Evolutionary conservation across 1,140 invertebrate species (phyloP), one percentile per base, ranked within the genome.

Genomic region (Zaprionus davidi): DNA sequence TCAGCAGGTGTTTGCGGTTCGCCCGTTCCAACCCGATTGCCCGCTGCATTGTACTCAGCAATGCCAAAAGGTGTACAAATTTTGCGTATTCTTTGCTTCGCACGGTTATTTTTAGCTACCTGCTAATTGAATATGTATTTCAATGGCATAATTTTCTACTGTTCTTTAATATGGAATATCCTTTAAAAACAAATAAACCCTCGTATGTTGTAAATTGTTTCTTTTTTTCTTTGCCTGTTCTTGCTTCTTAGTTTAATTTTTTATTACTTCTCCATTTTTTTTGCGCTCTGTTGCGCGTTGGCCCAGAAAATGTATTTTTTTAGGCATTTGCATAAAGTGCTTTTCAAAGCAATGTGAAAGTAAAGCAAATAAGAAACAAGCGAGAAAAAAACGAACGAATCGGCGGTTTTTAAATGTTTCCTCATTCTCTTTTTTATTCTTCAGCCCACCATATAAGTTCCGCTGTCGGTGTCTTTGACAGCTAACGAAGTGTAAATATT

Each of bases 401-500:
- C 72, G 49, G 75, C 71, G 82, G 76, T 70, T 79, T 75, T 71
- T 73, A 82, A 85, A 82, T 79, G 71, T 28, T 73, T 31, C 38
- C 26, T 51, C 55, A 20, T 58, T 34, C 53, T 51, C 56, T 53
- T 41, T n/a, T n/a, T 7, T 41, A 7, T 6, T 41, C 13, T 5
- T 57, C 70, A 49, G 66, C 24, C 26, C 26, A 26, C 65, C 56
- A 53, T 67, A 34, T 66, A 63, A 67, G 64, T 53, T 41, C 49
- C 70, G 57, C 58, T 58, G 28, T 66, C 63, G 78, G 82, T 83
- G 71, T 82, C 79, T 86, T 79, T 87, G 82, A 76, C 83, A 82
- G 79, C 62, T 82, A 87, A 86, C 82, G 82, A 86, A 87, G 82
- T 86, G 83, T 87, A 86, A 86, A 86, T 86, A 87, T 86, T 87